These are phyloP conservation scores for Sepiola atlantica DNA, from an alignment of 2,888 invertebrate genomes.

Conservation along the genomic window DNA sequence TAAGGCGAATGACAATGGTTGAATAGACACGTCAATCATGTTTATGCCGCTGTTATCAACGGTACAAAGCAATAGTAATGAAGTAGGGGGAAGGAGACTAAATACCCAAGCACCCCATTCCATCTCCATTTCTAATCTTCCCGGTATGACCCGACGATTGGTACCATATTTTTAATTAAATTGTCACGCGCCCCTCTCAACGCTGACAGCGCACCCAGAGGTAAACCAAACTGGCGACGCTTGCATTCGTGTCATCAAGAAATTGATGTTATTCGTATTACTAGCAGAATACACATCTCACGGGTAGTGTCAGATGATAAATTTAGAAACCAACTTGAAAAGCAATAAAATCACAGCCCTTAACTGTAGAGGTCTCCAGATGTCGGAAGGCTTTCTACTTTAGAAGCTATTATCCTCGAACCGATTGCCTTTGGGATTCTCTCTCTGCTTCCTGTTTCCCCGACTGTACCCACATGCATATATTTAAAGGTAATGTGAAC, in stretches of 20 bases:
- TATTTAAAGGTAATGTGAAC: too few species aligned
- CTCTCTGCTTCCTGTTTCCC: too few species aligned
- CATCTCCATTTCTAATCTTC: neutral
- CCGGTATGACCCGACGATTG: neutral
- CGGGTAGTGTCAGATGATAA: too few species aligned
- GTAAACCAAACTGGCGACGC: neutral
- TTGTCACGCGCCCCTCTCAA: neutral
- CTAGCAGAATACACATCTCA: neutral
- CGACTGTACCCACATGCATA: too few species aligned
- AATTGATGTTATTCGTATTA: neutral
- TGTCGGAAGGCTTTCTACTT: too few species aligned
- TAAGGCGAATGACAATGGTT: neutral
- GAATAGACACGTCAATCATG: neutral
- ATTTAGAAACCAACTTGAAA: too few species aligned
- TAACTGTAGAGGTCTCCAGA: too few species aligned
- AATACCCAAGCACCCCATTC: neutral
- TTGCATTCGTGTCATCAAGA: neutral
- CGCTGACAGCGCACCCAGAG: neutral
- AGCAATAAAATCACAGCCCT: too few species aligned
- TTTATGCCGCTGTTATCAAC: neutral
- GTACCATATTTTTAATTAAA: constrained; percentile 4
- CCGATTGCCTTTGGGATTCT: too few species aligned
- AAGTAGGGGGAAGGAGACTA: neutral
- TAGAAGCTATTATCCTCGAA: too few species aligned
- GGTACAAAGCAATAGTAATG: neutral